Evolutionary conservation across 1,140 invertebrate species (phyloP).

Genomic region (Teleogryllus occipitalis): DNA sequence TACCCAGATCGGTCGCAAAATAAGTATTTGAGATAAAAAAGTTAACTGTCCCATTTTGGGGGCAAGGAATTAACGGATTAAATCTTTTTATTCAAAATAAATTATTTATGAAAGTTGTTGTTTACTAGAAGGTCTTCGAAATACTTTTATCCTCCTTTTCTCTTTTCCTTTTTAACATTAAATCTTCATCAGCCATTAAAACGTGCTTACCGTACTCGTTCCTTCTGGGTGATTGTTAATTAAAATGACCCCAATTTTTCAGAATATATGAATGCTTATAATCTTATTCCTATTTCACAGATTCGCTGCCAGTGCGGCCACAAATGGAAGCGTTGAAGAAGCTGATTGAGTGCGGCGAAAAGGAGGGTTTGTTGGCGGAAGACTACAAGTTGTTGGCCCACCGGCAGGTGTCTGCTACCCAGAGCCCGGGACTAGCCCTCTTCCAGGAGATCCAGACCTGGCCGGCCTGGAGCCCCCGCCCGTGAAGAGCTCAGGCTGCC

Average conservation of each 20-base stretch:
- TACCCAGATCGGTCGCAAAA: no score
- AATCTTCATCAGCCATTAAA: no score
- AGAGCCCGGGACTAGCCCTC: conserved; percentile 33
- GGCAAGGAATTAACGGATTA: background rate
- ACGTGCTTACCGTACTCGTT: background rate
- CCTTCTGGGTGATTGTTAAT: background rate
- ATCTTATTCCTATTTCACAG: background rate
- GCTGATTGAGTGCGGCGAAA: conserved; percentile 53
- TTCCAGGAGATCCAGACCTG: conserved; percentile 34
- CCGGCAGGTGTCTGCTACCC: conserved; percentile 47
- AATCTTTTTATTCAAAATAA: background rate
- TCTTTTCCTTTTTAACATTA: no score
- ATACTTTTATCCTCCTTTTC: no score
- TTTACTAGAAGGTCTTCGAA: no score
- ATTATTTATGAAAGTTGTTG: no score
- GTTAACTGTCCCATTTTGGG: no score
- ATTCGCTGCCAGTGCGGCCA: conserved; percentile 38
- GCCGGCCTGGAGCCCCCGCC: conserved; percentile 28
- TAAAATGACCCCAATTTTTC: background rate
- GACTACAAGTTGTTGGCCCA: conserved; percentile 61
- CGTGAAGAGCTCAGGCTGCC: background rate
- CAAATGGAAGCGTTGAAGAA: conserved; percentile 51
- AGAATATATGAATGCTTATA: no score
- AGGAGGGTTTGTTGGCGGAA: conserved; percentile 44
- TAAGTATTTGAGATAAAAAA: no score